These are phyloP conservation scores for Sterrhoptilus dennistouni DNA, from an alignment of 2,113 vertebrate species.

Conservation along the genomic window DNA sequence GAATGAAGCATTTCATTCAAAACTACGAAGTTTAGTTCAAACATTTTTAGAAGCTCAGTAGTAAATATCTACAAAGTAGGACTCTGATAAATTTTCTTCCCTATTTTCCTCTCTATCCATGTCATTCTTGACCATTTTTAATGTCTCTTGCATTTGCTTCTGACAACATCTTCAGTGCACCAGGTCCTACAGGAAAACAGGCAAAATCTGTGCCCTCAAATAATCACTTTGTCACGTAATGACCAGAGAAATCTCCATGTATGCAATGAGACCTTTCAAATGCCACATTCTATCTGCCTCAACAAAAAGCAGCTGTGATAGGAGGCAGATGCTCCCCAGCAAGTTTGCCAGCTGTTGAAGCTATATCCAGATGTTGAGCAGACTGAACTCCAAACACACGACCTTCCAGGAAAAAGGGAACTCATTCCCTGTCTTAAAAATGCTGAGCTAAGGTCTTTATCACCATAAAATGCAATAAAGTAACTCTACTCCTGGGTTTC, in stretches of 20 bases:
- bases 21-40: not conserved
- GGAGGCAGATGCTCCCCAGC: conserved; percentile 2
- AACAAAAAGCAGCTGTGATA: not conserved
- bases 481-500: not conserved
- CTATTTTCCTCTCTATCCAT: not conserved
- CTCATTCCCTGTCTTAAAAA: not conserved
- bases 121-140: not conserved
- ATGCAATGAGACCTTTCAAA: not conserved
- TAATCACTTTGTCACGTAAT: not conserved
- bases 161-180: not conserved
- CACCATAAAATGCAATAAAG: not conserved
- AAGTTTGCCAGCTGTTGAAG: not conserved
- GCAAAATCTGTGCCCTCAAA: not conserved
- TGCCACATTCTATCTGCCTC: not conserved
- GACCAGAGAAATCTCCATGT: not conserved
- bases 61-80: not conserved
- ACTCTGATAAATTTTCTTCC: not conserved
- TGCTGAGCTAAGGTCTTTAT: not conserved
- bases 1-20: not conserved
- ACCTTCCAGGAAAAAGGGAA: not conserved
- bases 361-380: not conserved
- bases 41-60: not conserved
- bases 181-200: not conserved
- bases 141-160: not conserved
- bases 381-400: not conserved